Evolutionary conservation across 2,888 invertebrate genomes (phyloP).

Genomic region (Drosophila neotestacea): DNA sequence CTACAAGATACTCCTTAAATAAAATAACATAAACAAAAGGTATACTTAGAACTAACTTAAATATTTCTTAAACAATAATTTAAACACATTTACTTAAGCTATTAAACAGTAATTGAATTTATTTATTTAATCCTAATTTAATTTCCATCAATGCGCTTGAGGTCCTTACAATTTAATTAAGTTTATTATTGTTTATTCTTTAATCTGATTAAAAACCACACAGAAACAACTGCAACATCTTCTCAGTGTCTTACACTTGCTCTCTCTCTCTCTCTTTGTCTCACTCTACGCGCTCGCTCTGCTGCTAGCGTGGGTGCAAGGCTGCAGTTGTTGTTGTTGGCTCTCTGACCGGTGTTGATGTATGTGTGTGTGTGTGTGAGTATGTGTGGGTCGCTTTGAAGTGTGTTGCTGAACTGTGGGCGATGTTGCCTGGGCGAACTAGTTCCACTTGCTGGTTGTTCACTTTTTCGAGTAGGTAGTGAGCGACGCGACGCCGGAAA

Average conservation of each 20-base stretch:
- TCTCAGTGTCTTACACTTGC: constrained; percentile 3
- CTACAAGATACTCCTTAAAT: too few species aligned
- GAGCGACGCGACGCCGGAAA: constrained; percentile 37
- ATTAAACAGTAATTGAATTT: not conserved
- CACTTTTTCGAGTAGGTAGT: constrained; percentile 47
- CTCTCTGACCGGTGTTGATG: constrained; percentile 41
- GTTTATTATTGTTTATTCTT: not conserved
- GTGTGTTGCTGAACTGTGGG: constrained; percentile 49
- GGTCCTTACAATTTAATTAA: too few species aligned
- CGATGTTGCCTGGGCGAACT: constrained; percentile 51
- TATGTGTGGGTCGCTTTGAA: constrained; percentile 47
- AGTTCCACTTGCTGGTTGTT: constrained; percentile 50
- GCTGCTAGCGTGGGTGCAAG: constrained; percentile 44
- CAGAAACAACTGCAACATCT: constrained; percentile 2
- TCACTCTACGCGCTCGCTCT: constrained; percentile 1
- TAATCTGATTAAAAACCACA: not conserved
- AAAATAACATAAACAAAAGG: too few species aligned
- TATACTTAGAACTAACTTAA: too few species aligned
- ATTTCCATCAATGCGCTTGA: too few species aligned
- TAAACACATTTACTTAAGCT: not conserved
- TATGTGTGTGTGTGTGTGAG: constrained; percentile 39
- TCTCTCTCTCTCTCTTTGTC: not conserved
- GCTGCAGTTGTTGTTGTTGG: constrained; percentile 30
- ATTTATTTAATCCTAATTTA: not conserved
- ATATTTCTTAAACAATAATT: too few species aligned